phyloP scores from a whole-genome alignment of 2,888 invertebrate genomes.

The Antitype chi region DNA sequence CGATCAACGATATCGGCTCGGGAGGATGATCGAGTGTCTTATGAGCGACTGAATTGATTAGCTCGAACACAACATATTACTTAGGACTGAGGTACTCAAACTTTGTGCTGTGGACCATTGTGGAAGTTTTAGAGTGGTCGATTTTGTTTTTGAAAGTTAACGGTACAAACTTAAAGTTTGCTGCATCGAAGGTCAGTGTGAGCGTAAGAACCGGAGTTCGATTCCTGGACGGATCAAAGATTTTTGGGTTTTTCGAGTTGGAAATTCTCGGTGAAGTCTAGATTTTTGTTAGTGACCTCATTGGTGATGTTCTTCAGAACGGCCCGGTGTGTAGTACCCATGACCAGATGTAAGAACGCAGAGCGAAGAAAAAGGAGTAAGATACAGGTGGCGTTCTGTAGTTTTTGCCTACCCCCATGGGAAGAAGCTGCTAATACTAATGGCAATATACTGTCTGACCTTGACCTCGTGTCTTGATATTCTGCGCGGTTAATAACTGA shows the following conservation, averaged over 20 bases:
- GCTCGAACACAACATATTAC: conserved; percentile 62
- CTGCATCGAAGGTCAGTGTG: background rate
- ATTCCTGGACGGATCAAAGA: background rate
- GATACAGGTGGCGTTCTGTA: background rate
- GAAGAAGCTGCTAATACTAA: background rate
- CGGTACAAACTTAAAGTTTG: background rate
- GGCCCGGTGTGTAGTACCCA: no score
- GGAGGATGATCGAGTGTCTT: conserved; percentile 52
- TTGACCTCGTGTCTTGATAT: background rate
- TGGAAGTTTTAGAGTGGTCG: conserved; percentile 8
- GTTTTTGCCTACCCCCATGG: background rate
- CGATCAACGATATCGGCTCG: conserved; percentile 32
- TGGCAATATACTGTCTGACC: background rate
- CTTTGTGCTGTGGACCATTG: conserved; percentile 34
- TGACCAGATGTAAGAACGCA: no score
- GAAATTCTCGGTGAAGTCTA: no score
- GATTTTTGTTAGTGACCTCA: background rate
- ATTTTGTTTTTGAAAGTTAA: conserved; percentile 10
- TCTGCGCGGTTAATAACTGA: background rate
- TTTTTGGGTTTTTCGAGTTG: background rate
- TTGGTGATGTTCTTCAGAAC: no score
- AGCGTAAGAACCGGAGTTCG: no score
- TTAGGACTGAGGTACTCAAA: conserved; percentile 49
- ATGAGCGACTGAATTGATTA: conserved; percentile 61
- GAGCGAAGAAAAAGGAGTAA: background rate